These are phyloP conservation scores for Motacilla alba DNA, from an alignment of 2,113 vertebrate species.

Conservation along the genomic window DNA sequence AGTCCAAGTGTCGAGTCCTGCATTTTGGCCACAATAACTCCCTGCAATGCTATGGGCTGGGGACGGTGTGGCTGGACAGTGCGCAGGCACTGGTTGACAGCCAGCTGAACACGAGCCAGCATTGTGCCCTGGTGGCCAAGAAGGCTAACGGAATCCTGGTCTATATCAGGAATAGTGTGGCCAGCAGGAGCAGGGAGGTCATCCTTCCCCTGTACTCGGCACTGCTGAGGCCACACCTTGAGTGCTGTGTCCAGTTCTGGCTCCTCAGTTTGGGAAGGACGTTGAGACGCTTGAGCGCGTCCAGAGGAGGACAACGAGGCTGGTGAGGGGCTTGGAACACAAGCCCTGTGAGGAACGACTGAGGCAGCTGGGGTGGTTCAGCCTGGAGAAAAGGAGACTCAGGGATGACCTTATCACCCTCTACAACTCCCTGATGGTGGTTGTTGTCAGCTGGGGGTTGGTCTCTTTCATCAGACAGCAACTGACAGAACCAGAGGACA, in stretches of 20 bases:
- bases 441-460: too few relatives aligned
- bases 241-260: not conserved
- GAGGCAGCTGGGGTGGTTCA: too few relatives aligned
- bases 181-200: not conserved
- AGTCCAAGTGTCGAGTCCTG: not conserved
- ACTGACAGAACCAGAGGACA: too few relatives aligned
- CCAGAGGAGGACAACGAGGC: too few relatives aligned
- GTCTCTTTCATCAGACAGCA: too few relatives aligned
- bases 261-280: too few relatives aligned
- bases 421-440: too few relatives aligned
- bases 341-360: too few relatives aligned
- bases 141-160: not conserved
- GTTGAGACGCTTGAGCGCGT: too few relatives aligned
- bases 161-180: not conserved
- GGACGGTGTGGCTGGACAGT: not conserved
- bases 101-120: not conserved
- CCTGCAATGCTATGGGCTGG: not conserved
- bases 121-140: not conserved
- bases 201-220: not conserved
- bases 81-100: not conserved
- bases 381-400: too few relatives aligned
- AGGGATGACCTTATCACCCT: too few relatives aligned
- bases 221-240: not conserved
- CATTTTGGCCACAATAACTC: not conserved
- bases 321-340: too few relatives aligned